Evolutionary conservation across 1,140 invertebrate species (phyloP), one percentile per base, ranked within the genome.

Genomic region (Drosophila nigrodunni): DNA sequence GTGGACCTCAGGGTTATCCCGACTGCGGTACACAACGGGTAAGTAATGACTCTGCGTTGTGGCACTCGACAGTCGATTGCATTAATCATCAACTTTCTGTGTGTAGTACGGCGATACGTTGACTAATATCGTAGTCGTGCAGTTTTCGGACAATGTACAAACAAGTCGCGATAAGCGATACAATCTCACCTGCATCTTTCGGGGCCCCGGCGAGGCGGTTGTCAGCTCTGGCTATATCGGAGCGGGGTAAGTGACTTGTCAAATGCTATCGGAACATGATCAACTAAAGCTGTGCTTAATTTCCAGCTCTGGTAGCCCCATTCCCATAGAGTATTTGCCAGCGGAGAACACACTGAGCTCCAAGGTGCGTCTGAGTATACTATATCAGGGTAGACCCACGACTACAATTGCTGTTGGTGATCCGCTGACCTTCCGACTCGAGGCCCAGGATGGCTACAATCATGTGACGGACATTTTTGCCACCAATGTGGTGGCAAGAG

Each of bases 361-460:
- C 0, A 96, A 97, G 91, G 96, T 98, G 0, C 95, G 97, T 15
- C 91, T 98, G 65, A 94, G 97, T 92, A 97, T 98, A 72, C 85
- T 98, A 7, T 98, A 98, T 90, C 96, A 98, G 93, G 97, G 97
- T 13, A 93, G 97, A 78, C 97, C 97, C 0, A 98, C 97, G 0
- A 98, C 97, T 0, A 98, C 97, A 0, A 98, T 98, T 46, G 97
- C 97, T 3, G 97, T 98, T n/a, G 97, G 97, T 9, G 97, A 98
- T 94, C 97, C 97, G 0, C 92, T 98, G 0, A 98, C 97, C 1
- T 98, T 98, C 93, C 94, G 97, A 62, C 92, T 98, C 34, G 97
- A 98, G 94, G 96, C 97, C 0, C 96, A 97, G 92, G 96, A 97
- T 89, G 97, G 97, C 76, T 97, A 97, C 82, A 97, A 97, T 92